These are phyloP conservation scores for Drosophila stalkeri DNA, from an alignment of 2,888 invertebrate species.

Conservation along the genomic window DNA sequence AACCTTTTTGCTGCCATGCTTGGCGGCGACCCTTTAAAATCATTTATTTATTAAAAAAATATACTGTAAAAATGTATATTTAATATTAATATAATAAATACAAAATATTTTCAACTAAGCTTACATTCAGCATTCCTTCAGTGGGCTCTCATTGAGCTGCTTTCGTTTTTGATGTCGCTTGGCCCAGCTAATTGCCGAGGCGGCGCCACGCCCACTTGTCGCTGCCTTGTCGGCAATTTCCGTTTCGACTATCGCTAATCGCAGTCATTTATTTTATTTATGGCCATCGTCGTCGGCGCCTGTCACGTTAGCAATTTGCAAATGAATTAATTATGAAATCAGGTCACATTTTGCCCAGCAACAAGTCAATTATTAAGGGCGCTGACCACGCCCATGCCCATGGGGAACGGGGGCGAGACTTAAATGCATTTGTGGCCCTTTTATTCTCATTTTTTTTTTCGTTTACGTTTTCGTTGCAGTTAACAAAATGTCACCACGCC, in stretches of 20 bases:
- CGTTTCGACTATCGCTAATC: conserved; percentile 57
- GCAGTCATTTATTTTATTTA: conserved; percentile 63
- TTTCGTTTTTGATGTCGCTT: background rate
- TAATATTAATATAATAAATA: conserved; percentile 4
- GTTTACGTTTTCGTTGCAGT: conserved; percentile 85
- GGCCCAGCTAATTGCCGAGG: conserved; percentile 45
- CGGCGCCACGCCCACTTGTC: conserved; percentile 38
- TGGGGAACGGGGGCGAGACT: background rate
- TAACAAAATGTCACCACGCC: conserved; percentile 90
- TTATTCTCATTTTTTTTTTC: conserved; percentile 1
- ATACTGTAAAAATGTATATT: background rate
- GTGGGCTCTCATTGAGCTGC: background rate
- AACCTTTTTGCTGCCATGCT: conserved; percentile 38
- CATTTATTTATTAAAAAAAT: conserved; percentile 2
- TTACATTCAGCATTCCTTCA: background rate
- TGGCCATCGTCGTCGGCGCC: conserved; percentile 49
- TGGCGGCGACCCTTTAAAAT: conserved; percentile 12
- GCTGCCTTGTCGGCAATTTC: conserved; percentile 47
- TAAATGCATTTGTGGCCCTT: conserved; percentile 46
- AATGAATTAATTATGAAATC: conserved; percentile 65
- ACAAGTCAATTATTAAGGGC: conserved; percentile 52
- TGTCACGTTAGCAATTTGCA: conserved; percentile 59
- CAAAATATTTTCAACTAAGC: background rate
- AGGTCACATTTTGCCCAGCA: conserved; percentile 50
- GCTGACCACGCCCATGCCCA: background rate